Evolutionary conservation across 2,888 invertebrate genomes (phyloP).

Genomic region (Aethes cnicana): DNA sequence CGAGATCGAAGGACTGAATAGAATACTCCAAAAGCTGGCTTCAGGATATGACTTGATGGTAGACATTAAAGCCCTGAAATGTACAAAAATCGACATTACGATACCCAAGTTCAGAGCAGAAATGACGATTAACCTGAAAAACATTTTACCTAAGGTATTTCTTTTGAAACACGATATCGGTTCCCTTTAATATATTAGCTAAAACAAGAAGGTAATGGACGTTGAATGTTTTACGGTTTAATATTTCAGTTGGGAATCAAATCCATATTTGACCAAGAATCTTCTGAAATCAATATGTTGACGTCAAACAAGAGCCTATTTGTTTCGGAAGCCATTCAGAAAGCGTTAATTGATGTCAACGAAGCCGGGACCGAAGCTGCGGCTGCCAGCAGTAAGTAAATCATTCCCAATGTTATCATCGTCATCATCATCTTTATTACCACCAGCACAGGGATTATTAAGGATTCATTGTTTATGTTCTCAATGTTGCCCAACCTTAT

Average conservation of each 20-base stretch:
- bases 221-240: too few relatives aligned
- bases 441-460: too few relatives aligned
- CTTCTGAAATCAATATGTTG: not conserved
- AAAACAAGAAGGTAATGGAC: too few relatives aligned
- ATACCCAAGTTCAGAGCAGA: slow-evolving; percentile 1
- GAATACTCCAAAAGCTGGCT: not conserved
- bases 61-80: not conserved
- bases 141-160: not conserved
- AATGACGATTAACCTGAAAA: not conserved
- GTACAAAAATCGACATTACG: not conserved
- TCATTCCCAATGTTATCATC: too few relatives aligned
- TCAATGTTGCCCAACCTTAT: too few relatives aligned
- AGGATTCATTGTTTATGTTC: too few relatives aligned
- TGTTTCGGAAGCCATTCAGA: slow-evolving; percentile 1
- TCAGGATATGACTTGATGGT: not conserved
- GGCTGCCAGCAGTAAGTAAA: not conserved
- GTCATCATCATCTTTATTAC: too few relatives aligned
- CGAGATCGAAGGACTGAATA: not conserved
- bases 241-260: slow-evolving; percentile 3
- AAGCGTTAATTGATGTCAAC: not conserved
- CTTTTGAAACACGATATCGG: too few relatives aligned
- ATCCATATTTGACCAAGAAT: not conserved
- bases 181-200: too few relatives aligned
- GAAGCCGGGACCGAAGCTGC: not conserved
- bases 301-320: not conserved